phyloP scores from a whole-genome alignment of 2,113 vertebrate genomes.

The Barnardius zonarius region DNA sequence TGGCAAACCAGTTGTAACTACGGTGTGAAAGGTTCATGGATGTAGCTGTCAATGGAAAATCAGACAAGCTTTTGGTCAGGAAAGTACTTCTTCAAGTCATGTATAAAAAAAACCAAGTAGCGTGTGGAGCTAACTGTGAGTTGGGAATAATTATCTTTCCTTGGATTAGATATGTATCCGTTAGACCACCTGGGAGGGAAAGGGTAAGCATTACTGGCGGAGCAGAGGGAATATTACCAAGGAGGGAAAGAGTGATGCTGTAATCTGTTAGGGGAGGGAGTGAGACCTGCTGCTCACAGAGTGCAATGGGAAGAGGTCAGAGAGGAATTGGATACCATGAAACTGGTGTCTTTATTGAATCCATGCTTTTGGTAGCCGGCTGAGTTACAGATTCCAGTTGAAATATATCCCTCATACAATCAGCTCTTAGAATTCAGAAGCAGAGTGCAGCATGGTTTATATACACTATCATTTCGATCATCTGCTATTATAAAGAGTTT shows the following conservation, averaged over 20 bases:
- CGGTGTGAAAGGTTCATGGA: not conserved
- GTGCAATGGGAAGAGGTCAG: not conserved
- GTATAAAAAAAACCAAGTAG: not conserved
- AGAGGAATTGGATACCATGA: not conserved
- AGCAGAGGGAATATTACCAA: not conserved
- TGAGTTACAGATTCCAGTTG: not conserved
- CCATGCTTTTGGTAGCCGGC: not conserved
- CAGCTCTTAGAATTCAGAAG: not conserved
- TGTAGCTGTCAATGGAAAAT: not conserved
- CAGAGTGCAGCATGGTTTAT: not conserved
- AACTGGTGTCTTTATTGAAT: not conserved
- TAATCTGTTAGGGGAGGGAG: not conserved
- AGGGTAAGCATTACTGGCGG: not conserved
- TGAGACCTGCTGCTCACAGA: not conserved
- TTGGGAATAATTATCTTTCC: not conserved
- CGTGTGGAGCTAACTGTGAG: not conserved
- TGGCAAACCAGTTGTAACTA: not conserved
- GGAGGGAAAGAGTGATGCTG: not conserved
- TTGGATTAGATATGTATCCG: not conserved
- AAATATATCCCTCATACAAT: rapidly evolving
- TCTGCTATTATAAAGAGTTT: rapidly evolving
- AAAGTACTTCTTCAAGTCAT: not conserved
- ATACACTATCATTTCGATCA: not conserved
- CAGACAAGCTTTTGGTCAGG: not conserved
- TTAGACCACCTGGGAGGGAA: not conserved